These are phyloP conservation scores for Dilophus febrilis DNA, from an alignment of 2,888 invertebrate genomes.

Conservation along the genomic window DNA sequence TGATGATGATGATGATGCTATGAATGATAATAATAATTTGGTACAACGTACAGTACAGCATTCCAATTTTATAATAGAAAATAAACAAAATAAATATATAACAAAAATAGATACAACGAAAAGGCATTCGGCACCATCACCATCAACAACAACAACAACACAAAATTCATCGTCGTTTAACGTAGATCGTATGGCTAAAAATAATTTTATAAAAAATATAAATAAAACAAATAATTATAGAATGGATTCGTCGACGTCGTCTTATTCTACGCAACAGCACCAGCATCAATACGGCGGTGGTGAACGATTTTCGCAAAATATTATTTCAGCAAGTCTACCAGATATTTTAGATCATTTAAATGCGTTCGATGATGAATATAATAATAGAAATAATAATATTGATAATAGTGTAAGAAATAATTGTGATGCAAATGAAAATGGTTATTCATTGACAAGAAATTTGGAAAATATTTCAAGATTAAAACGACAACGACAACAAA, in stretches of 20 bases:
- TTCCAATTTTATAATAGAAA: background rate
- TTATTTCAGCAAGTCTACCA: constrained; percentile 5
- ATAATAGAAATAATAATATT: background rate
- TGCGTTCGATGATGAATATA: background rate
- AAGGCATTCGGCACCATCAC: background rate
- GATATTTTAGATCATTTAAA: constrained; percentile 2
- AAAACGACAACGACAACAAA: background rate
- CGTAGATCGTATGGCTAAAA: constrained; percentile 1
- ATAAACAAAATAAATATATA: background rate
- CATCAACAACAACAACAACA: too few relatives aligned
- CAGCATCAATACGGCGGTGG: too few relatives aligned
- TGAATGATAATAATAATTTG: too few relatives aligned
- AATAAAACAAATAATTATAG: constrained; percentile 1
- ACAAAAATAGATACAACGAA: constrained; percentile 1
- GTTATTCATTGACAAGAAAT: background rate
- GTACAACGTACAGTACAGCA: background rate
- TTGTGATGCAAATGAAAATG: too few relatives aligned
- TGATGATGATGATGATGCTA: too few relatives aligned
- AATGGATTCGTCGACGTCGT: background rate
- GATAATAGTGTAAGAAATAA: too few relatives aligned
- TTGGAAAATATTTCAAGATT: background rate
- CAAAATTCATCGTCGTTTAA: too few relatives aligned
- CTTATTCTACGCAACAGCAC: too few relatives aligned
- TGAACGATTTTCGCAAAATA: too few relatives aligned
- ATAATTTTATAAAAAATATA: background rate